Evolutionary conservation across 2,797 vertebrate genomes (phyloP).

Genomic region (Cryptoblepharus egeriae): DNA sequence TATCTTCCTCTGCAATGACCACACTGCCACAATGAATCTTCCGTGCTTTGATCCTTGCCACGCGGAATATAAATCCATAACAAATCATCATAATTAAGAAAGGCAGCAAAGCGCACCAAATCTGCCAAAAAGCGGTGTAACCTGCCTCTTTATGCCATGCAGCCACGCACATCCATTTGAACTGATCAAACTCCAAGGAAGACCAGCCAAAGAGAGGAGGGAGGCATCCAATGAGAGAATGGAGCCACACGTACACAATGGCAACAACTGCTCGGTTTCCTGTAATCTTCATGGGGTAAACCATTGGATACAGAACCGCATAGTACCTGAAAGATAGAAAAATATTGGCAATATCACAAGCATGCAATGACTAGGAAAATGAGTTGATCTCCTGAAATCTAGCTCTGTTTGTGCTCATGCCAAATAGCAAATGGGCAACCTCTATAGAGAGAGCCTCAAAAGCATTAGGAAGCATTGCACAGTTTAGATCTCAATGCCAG

Average conservation of each 20-base stretch:
- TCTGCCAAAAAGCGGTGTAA: constrained; percentile 94
- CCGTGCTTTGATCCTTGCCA: constrained; percentile 94
- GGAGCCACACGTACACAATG: constrained; percentile 94
- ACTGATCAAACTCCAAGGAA: constrained; percentile 92
- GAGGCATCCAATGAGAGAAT: constrained; percentile 93
- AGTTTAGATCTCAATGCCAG: neutral
- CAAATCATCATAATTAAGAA: constrained; percentile 91
- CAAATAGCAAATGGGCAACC: neutral
- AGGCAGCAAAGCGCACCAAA: constrained; percentile 91
- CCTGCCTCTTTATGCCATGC: constrained; percentile 91
- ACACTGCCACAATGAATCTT: constrained; percentile 94
- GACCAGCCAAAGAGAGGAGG: constrained; percentile 98
- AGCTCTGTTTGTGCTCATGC: neutral
- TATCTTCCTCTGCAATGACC: constrained; percentile 84
- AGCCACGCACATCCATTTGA: constrained; percentile 96
- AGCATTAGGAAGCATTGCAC: neutral
- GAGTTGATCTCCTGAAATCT: neutral
- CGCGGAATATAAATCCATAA: constrained; percentile 95
- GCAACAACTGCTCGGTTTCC: constrained; percentile 92
- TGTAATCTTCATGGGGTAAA: constrained; percentile 99
- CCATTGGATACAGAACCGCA: constrained; percentile 97
- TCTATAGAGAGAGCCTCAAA: neutral
- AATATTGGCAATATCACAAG: neutral
- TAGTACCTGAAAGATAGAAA: constrained; percentile 86
- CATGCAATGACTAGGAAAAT: neutral